phyloP scores from a whole-genome alignment of 2,113 vertebrate species.

The Formicarius rufipectus region DNA sequence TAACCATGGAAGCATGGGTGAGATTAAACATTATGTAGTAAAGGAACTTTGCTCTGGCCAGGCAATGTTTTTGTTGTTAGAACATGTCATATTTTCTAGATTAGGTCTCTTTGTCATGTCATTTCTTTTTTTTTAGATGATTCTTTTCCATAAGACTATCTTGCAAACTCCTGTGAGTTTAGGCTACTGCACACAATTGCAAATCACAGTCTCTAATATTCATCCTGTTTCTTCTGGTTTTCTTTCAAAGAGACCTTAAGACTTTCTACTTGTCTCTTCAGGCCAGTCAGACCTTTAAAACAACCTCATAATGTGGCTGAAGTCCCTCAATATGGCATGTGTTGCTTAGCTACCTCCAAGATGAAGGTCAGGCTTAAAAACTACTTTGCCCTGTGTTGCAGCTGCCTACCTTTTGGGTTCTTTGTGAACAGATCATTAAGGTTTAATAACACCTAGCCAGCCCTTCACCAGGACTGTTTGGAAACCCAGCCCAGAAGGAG shows the following conservation, averaged over 20 bases:
- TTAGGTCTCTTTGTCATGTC: not conserved
- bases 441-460: not conserved
- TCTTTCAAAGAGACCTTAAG: not conserved
- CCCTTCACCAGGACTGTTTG: not conserved
- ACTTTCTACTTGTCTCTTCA: not conserved
- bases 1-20: not conserved
- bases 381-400: not conserved
- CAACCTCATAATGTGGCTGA: not conserved
- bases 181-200: not conserved
- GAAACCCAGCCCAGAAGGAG: not conserved
- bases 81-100: not conserved
- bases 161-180: not conserved
- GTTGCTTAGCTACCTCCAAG: conserved; percentile 12
- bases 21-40: not conserved
- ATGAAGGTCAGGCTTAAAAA: conserved; percentile 39
- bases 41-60: not conserved
- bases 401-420: not conserved
- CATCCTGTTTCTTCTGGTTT: not conserved
- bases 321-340: not conserved
- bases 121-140: not conserved
- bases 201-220: not conserved
- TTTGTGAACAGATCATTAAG: not conserved
- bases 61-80: not conserved
- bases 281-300: conserved; percentile 20
- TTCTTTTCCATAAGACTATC: not conserved